A percentile compares a stretch with the other conserved stretches of the same genome.
These are phyloP conservation scores for Eupithecia abbreviata DNA, from an alignment of 2,888 invertebrate genomes.

Conservation along the genomic window DNA sequence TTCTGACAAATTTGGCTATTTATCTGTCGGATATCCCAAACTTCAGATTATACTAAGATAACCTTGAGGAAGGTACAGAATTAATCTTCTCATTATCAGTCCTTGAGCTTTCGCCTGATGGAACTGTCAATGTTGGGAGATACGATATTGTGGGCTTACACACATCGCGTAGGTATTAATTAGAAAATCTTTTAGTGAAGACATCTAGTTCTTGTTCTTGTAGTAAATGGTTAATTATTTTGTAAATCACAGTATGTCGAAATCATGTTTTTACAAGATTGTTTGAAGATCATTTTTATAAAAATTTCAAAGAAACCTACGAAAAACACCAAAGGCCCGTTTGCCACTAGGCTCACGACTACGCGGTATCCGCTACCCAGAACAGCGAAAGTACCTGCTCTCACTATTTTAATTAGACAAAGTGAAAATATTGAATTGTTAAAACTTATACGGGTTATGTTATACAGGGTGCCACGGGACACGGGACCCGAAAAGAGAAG, in stretches of 20 bases:
- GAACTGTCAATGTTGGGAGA: not conserved
- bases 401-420: too few relatives aligned
- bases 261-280: not conserved
- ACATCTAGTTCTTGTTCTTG: not conserved
- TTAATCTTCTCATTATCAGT: not conserved
- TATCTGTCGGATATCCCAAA: not conserved
- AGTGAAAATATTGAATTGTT: too few relatives aligned
- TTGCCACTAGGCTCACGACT: not conserved
- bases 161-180: not conserved
- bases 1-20: not conserved
- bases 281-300: not conserved
- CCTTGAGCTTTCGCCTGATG: not conserved
- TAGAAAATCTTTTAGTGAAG: not conserved
- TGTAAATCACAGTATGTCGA: not conserved
- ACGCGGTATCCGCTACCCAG: not conserved
- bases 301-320: not conserved
- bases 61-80: not conserved
- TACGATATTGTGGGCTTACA: not conserved
- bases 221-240: not conserved
- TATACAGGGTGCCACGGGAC: too few relatives aligned
- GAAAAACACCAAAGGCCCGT: not conserved
- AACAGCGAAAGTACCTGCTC: too few relatives aligned
- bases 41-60: not conserved
- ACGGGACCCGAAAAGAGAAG: too few relatives aligned
- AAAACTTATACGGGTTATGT: too few relatives aligned